Percentiles rank a stretch among this genome's conserved stretches.
Evolutionary conservation across 2,888 invertebrate species (phyloP).

Genomic region (Globia sparganii): DNA sequence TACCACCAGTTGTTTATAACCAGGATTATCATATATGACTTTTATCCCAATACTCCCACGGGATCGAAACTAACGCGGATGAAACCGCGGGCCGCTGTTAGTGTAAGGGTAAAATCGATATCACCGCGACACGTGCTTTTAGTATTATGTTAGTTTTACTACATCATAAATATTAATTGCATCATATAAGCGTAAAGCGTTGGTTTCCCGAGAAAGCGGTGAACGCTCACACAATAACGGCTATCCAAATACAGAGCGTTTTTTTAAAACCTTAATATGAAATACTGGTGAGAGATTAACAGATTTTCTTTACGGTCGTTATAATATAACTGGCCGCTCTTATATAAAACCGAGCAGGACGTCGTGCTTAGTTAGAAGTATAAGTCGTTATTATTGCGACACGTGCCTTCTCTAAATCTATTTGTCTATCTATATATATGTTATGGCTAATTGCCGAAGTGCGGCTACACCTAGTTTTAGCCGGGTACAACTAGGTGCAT

Average conservation of each 20-base stretch:
- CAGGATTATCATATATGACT: too few species aligned
- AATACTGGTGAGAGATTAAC: too few species aligned
- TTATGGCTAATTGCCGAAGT: too few species aligned
- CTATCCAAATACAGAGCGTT: neutral
- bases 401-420: neutral
- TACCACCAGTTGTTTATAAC: too few species aligned
- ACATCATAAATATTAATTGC: constrained; percentile 1
- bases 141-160: neutral
- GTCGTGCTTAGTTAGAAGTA: neutral
- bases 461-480: too few species aligned
- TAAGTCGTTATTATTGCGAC: neutral
- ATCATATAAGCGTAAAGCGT: neutral
- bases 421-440: too few species aligned
- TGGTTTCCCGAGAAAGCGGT: neutral
- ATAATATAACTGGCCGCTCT: neutral
- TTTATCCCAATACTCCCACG: too few species aligned
- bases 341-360: neutral
- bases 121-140: neutral
- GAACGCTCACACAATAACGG: neutral
- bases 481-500: too few species aligned
- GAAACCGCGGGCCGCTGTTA: too few species aligned
- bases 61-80: too few species aligned
- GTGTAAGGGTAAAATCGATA: neutral
- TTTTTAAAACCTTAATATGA: too few species aligned
- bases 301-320: neutral